Conservation (phyloP, 2,113 vertebrate genomes). For the Candoia aspera region DNA sequence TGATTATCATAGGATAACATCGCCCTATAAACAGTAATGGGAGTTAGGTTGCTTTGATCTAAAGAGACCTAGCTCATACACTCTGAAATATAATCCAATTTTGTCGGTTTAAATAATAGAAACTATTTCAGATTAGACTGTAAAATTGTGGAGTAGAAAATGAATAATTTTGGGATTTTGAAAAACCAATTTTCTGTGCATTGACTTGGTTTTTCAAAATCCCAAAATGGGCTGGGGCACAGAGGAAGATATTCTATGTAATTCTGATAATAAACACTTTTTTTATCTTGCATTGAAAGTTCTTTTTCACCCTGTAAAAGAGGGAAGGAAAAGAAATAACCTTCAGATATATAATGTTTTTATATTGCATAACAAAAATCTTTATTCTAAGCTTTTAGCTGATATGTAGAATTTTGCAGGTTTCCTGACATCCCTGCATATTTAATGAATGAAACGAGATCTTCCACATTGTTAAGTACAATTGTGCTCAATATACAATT, state of each 20-base stretch:
- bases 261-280: neutral
- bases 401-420: conserved; percentile 22
- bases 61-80: neutral
- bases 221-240: neutral
- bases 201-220: neutral
- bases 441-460: conserved; percentile 61
- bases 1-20: neutral
- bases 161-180: no score
- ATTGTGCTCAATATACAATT: conserved; percentile 47
- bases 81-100: neutral
- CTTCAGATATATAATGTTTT: neutral
- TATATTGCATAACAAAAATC: neutral
- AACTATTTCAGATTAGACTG: neutral
- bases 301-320: neutral
- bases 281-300: neutral
- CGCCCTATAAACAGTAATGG: neutral
- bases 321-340: neutral
- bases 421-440: conserved; percentile 48
- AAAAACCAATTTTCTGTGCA: neutral
- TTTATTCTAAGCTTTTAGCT: conserved; percentile 21
- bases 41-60: neutral
- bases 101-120: neutral
- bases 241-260: neutral
- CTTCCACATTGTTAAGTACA: conserved; percentile 50
- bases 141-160: neutral